Evolutionary conservation across 2,888 invertebrate species (phyloP), one percentile per base, ranked within the genome.

Genomic region (Terebella lapidaria): DNA sequence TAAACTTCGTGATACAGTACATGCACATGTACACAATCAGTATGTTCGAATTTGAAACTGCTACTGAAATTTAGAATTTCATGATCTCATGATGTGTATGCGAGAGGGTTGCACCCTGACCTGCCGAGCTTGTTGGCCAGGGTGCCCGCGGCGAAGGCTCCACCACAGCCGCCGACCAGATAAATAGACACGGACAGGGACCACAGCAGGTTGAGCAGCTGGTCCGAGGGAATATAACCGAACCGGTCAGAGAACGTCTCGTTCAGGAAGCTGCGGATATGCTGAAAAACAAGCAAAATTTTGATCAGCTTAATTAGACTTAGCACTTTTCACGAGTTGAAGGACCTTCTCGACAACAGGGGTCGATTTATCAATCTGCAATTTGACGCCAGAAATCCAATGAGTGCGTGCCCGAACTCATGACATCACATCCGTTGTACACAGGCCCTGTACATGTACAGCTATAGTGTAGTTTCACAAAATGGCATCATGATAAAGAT

Each of bases 211-310:
- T 63, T 57, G 46, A 70, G 54, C 15, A 56, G 18, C 18, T 45
- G 22, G 18, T 46, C 54, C 15, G 35, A 49, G 4, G 66, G 59
- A 18, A 76, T 71, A 10, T 84, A 73, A 62, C 84, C 84, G 79
- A 87, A 90, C 29, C 85, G 85, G 47, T 82, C 81, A 52, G 82
- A 72, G 28, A 90, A 78, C 62, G 89, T 89, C 73, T 86, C 84
- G 72, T 89, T 89, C 75, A 90, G 89, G 82, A 91, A 92, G 1
- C 73, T 67, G 80, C 72, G 64, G 30, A 49, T n/a, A 49, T 49
- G 22, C 10, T n/a, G 22, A n/a, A 35, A 10, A 35, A 35, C 42
- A n/a, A 35, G 42, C 10, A n/a, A 35, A 35, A n/a, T 15, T 35
- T 35, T 35, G 42, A 35, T n/a, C n/a, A n/a, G n/a, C n/a, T n/a